Evolutionary conservation across 2,888 invertebrate species (phyloP).

Genomic region (Ennomos fuscantarius): DNA sequence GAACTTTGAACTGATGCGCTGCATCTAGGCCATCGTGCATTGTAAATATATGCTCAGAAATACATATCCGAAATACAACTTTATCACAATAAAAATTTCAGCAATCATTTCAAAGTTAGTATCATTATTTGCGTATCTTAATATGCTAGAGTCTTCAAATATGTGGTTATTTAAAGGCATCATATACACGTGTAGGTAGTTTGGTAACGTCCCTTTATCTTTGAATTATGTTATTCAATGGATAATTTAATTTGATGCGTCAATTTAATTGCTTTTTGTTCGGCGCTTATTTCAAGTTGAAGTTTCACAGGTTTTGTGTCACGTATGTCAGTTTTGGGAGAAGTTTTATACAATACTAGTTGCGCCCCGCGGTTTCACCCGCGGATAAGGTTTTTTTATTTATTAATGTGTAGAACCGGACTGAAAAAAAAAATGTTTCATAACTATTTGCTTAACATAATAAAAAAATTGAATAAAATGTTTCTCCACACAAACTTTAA

Average conservation of each 20-base stretch:
- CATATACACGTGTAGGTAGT: constrained; percentile 39
- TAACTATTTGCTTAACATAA: too few relatives aligned
- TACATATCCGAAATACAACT: constrained; percentile 6
- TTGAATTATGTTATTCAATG: constrained; percentile 32
- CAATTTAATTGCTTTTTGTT: constrained; percentile 26
- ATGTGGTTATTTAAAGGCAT: background rate
- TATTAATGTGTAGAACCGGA: too few relatives aligned
- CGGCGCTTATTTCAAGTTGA: constrained; percentile 4
- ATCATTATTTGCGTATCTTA: background rate
- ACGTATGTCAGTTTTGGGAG: background rate
- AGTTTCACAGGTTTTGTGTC: constrained; percentile 4
- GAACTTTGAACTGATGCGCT: constrained; percentile 73
- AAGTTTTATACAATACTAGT: too few relatives aligned
- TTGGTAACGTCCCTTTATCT: constrained; percentile 41
- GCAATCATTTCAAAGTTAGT: background rate
- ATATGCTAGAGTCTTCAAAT: constrained; percentile 1
- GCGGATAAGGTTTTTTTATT: too few relatives aligned
- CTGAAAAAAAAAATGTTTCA: too few relatives aligned
- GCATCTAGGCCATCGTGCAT: constrained; percentile 48
- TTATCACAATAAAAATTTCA: background rate
- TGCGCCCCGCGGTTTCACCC: too few relatives aligned
- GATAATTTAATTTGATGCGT: constrained; percentile 32
- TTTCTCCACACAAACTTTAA: too few relatives aligned
- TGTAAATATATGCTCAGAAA: constrained; percentile 16
- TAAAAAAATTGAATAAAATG: too few relatives aligned